These are phyloP conservation scores for Eurois occulta DNA, from an alignment of 2,888 invertebrate genomes.

Conservation along the genomic window DNA sequence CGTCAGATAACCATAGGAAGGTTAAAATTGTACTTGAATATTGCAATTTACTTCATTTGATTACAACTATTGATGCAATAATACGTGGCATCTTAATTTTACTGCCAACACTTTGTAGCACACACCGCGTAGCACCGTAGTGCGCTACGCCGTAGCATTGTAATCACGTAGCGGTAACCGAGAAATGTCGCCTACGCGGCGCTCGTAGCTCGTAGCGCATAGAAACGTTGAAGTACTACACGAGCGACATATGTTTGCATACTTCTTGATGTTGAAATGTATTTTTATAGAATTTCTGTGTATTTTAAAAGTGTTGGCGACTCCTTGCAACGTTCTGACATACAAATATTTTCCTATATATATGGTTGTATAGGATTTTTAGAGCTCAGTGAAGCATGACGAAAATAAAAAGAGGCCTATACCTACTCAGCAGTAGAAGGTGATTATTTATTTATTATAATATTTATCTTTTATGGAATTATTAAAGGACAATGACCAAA, in stretches of 20 bases:
- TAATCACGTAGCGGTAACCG: constrained; percentile 56
- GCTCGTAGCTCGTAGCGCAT: constrained; percentile 24
- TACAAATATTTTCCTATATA: not conserved
- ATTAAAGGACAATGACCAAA: too few relatives aligned
- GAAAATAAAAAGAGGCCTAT: not conserved
- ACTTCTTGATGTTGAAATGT: constrained; percentile 30
- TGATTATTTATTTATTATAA: not conserved
- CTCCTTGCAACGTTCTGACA: not conserved
- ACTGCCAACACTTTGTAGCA: constrained; percentile 42
- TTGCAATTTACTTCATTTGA: not conserved
- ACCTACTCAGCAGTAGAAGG: not conserved
- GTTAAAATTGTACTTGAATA: too few relatives aligned
- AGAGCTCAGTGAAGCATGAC: too few relatives aligned
- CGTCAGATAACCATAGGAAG: not conserved
- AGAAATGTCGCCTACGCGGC: constrained; percentile 35
- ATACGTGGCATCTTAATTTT: constrained; percentile 21
- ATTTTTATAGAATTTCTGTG: constrained; percentile 1
- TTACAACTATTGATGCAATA: constrained; percentile 18
- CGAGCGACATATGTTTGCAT: constrained; percentile 28
- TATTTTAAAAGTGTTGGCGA: constrained; percentile 3
- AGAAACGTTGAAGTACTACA: constrained; percentile 28
- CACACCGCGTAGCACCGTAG: constrained; percentile 49
- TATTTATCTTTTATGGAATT: not conserved
- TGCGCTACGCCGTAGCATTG: constrained; percentile 53
- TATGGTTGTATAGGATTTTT: not conserved